phyloP scores from a whole-genome alignment of 2,888 invertebrate genomes.

The Synergus umbraculus region DNA sequence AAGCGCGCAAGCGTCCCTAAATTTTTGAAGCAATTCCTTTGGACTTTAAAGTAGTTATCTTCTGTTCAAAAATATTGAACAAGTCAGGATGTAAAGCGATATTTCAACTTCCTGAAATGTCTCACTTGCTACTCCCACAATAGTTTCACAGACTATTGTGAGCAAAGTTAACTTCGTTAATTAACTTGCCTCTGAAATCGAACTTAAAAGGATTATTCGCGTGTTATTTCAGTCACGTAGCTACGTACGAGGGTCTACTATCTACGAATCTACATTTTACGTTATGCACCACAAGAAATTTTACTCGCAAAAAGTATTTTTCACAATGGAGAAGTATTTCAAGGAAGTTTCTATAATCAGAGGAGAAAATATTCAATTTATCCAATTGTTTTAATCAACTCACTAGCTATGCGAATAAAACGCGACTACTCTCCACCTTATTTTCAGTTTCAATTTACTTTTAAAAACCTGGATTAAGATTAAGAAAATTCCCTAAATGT shows the following conservation, averaged over 20 bases:
- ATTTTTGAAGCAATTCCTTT: neutral
- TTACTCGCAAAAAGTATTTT: neutral
- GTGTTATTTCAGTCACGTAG: slow-evolving; percentile 25
- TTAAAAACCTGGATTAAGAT: too few species aligned
- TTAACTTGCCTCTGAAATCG: slow-evolving; percentile 38
- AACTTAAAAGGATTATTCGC: slow-evolving; percentile 32
- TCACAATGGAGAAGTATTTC: neutral
- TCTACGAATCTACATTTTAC: neutral
- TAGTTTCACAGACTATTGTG: slow-evolving; percentile 34
- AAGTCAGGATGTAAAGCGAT: slow-evolving; percentile 17
- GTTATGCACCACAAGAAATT: neutral
- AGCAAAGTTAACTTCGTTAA: slow-evolving; percentile 39
- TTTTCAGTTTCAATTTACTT: neutral
- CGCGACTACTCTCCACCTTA: neutral
- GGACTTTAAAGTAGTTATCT: neutral
- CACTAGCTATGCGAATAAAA: neutral
- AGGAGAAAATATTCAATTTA: neutral
- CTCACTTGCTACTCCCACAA: slow-evolving; percentile 28
- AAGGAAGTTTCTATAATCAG: neutral
- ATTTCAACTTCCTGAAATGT: slow-evolving; percentile 27
- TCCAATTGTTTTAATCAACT: neutral
- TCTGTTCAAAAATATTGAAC: slow-evolving; percentile 22
- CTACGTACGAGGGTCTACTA: neutral
- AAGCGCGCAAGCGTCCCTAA: neutral
- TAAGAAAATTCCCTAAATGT: too few species aligned